Evolutionary conservation across 2,113 vertebrate species (phyloP).

Genomic region (Myocastor coypus): DNA sequence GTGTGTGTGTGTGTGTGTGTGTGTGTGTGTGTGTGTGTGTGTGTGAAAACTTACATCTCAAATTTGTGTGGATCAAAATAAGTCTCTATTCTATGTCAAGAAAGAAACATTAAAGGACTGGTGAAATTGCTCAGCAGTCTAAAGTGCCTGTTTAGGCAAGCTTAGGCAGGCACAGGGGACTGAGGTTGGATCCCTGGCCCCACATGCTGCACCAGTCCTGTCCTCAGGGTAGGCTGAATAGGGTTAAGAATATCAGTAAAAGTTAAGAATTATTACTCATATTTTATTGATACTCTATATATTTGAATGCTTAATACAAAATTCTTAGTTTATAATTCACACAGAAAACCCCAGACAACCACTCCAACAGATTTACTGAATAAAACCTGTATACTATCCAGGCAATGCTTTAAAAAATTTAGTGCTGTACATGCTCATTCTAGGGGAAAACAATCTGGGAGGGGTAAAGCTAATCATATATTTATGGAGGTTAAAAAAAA

Average conservation of each 20-base stretch:
- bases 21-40: not conserved
- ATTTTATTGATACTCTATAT: not conserved
- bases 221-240: not conserved
- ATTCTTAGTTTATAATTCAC: not conserved
- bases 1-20: not conserved
- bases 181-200: too few relatives aligned
- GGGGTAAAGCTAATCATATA: not conserved
- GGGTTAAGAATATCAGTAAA: conserved; percentile 6
- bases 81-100: not conserved
- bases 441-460: not conserved
- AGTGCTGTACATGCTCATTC: not conserved
- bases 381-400: not conserved
- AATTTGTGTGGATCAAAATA: not conserved
- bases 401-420: not conserved
- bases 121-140: too few relatives aligned
- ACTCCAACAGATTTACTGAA: not conserved
- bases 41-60: not conserved
- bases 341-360: not conserved
- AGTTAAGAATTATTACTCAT: not conserved
- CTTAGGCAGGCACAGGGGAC: too few relatives aligned
- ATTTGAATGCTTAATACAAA: not conserved
- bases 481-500: not conserved
- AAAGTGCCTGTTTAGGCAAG: too few relatives aligned
- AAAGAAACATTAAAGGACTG: not conserved
- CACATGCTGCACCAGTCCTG: too few relatives aligned